phyloP scores from a whole-genome alignment of 2,797 vertebrate species.

The Heterohyrax brucei region DNA sequence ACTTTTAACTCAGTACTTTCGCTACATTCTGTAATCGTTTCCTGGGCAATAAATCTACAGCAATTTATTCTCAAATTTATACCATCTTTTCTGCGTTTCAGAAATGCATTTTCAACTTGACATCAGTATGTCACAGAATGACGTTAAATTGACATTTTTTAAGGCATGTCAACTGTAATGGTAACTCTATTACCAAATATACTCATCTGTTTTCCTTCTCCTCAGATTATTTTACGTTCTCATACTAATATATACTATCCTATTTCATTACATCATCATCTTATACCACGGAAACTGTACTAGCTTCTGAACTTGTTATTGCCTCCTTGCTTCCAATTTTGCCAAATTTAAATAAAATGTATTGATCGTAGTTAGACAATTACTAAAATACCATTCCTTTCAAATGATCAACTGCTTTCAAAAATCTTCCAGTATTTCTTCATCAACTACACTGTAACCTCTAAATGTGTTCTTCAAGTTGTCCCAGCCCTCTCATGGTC shows the following conservation, averaged over 20 bases:
- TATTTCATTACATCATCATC: neutral
- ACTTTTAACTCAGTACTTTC: neutral
- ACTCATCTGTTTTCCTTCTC: neutral
- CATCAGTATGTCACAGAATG: neutral
- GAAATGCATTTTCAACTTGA: neutral
- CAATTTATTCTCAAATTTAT: neutral
- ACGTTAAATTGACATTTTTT: conserved; percentile 20
- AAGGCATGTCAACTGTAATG: neutral
- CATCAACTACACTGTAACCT: neutral
- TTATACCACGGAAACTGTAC: neutral
- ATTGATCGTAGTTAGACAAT: neutral
- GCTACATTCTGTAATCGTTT: neutral
- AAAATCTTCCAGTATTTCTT: neutral
- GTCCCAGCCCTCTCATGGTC: neutral
- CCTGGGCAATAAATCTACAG: neutral
- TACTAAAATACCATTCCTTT: neutral
- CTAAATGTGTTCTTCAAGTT: neutral
- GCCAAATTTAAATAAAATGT: conserved; percentile 20
- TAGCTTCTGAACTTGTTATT: neutral
- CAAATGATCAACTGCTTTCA: neutral
- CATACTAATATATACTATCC: neutral
- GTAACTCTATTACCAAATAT: neutral
- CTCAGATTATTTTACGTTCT: neutral
- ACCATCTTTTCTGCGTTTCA: neutral
- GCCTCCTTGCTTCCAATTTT: neutral